Conservation (phyloP, 2,113 vertebrate species). For the Nothoprocta perdicaria region DNA sequence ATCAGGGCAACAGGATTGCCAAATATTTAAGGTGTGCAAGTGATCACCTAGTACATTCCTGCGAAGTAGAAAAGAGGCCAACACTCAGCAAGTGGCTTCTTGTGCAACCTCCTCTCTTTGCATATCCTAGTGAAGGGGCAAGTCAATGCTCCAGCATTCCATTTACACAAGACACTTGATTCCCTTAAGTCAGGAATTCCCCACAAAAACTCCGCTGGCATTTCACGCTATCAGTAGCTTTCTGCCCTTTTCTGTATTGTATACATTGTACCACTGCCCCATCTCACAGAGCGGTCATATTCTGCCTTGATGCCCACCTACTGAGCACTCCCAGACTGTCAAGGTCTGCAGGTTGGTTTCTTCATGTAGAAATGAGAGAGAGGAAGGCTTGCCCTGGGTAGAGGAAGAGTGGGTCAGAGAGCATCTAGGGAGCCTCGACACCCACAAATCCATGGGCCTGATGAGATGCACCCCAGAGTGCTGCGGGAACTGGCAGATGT, state of each 20-base stretch:
- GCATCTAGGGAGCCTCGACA: no score
- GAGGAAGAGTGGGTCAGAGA: no score
- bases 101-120: not conserved
- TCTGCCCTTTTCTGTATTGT: not conserved
- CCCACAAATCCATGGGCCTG: no score
- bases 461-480: no score
- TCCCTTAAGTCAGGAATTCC: not conserved
- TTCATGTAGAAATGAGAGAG: not conserved
- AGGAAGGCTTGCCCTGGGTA: no score
- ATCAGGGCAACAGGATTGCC: not conserved
- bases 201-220: not conserved
- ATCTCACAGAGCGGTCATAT: not conserved
- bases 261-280: no score
- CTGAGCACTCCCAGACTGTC: not conserved
- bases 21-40: not conserved
- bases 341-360: not conserved
- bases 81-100: not conserved
- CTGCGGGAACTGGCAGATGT: no score
- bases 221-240: not conserved
- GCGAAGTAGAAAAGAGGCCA: accelerated
- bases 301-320: accelerated
- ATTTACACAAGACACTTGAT: accelerated
- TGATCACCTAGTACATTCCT: not conserved
- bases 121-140: accelerated
- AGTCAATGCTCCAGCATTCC: accelerated